These are phyloP conservation scores for Caenorhabditis inopinata DNA, from an alignment of 1,140 invertebrate genomes.

Conservation along the genomic window DNA sequence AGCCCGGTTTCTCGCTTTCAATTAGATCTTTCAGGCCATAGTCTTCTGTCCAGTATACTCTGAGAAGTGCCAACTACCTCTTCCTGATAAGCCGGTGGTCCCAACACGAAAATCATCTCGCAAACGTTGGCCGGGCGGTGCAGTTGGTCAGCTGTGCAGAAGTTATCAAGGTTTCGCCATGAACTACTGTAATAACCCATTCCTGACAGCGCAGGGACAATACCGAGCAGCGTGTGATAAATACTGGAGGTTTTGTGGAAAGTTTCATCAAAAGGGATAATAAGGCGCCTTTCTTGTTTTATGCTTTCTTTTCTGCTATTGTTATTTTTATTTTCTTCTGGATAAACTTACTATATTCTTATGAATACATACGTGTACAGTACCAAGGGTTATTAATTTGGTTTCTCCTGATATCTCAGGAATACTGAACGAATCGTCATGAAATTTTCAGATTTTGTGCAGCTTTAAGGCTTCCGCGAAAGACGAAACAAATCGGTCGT, in stretches of 20 bases:
- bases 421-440: too few relatives aligned
- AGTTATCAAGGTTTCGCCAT: slow-evolving; percentile 47
- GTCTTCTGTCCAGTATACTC: slow-evolving; percentile 61
- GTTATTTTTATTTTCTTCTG: too few relatives aligned
- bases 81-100: slow-evolving; percentile 50
- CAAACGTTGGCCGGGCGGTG: neutral
- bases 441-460: too few relatives aligned
- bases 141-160: slow-evolving; percentile 23
- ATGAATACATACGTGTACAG: too few relatives aligned
- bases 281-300: too few relatives aligned
- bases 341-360: too few relatives aligned
- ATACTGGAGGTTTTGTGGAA: slow-evolving; percentile 52
- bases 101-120: slow-evolving; percentile 43
- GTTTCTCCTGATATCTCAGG: too few relatives aligned
- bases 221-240: slow-evolving; percentile 53
- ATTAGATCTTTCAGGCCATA: slow-evolving; percentile 42
- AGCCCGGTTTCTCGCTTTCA: too few relatives aligned
- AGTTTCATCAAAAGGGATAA: slow-evolving; percentile 14
- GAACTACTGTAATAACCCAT: slow-evolving; percentile 53
- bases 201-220: slow-evolving; percentile 38
- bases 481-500: too few relatives aligned
- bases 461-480: too few relatives aligned
- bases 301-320: too few relatives aligned
- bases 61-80: slow-evolving; percentile 55
- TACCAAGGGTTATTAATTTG: too few relatives aligned